Conservation (phyloP, 2,113 vertebrate species). For the Syrrhaptes paradoxus region DNA sequence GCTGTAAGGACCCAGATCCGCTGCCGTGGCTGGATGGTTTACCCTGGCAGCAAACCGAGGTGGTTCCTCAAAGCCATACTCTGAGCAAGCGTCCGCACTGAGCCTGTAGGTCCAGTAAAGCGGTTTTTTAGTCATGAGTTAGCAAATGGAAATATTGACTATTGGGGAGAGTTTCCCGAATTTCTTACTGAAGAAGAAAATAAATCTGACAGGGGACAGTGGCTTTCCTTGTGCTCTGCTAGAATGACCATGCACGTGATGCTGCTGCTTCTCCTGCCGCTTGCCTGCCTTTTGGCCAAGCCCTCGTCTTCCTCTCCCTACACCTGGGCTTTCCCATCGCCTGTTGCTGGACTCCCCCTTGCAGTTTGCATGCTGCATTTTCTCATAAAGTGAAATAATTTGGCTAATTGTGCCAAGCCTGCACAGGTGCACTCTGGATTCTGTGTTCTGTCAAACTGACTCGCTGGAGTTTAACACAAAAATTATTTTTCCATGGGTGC, state of each 20-base stretch:
- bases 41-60: not conserved
- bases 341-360: not conserved
- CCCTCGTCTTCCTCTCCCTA: not conserved
- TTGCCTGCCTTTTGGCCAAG: not conserved
- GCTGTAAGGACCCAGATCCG: not conserved
- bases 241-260: rapidly evolving
- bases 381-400: not conserved
- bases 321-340: not conserved
- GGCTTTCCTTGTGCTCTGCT: not conserved
- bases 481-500: not conserved
- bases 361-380: not conserved
- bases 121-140: not conserved
- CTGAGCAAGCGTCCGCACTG: not conserved
- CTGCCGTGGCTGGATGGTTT: not conserved
- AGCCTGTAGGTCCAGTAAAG: not conserved
- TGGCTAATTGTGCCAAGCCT: not conserved
- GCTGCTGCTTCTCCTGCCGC: not conserved
- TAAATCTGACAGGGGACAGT: not conserved
- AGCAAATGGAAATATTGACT: not conserved
- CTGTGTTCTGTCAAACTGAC: not conserved
- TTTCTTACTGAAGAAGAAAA: not conserved
- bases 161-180: not conserved
- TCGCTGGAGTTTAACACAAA: not conserved
- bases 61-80: not conserved
- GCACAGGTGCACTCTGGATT: not conserved